Percentiles rank a stretch among this genome's conserved stretches.
Evolutionary conservation across 2,888 invertebrate species (phyloP).

Genomic region (Rotaria socialis): DNA sequence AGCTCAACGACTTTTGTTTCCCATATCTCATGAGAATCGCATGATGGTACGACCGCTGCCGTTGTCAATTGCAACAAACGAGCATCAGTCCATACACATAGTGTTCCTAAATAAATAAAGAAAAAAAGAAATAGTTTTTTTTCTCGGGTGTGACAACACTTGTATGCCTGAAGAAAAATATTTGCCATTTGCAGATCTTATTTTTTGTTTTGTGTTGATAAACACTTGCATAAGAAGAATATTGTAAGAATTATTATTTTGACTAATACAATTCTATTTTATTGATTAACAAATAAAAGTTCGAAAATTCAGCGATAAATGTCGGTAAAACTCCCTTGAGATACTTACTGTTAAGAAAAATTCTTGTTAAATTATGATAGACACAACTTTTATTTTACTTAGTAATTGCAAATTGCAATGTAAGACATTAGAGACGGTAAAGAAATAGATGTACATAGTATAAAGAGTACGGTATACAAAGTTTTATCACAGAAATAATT

Average conservation of each 20-base stretch:
- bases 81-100: conserved; percentile 13
- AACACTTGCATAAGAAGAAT: neutral
- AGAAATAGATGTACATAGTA: too few species aligned
- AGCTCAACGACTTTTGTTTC: conserved; percentile 20
- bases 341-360: neutral
- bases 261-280: neutral
- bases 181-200: neutral
- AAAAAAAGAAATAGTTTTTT: neutral
- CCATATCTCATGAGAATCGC: neutral
- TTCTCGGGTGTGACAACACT: neutral
- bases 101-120: conserved; percentile 11
- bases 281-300: neutral
- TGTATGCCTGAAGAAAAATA: neutral
- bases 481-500: too few species aligned
- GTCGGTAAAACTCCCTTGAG: neutral
- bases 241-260: neutral
- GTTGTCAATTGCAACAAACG: conserved; percentile 26
- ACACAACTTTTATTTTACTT: too few species aligned
- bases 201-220: neutral
- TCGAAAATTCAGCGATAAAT: neutral
- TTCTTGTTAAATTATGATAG: too few species aligned
- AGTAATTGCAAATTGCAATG: too few species aligned
- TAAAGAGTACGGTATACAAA: too few species aligned
- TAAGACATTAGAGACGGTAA: too few species aligned
- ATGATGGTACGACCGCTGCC: neutral